Conservation (phyloP, 2,888 invertebrate species). For the Parnassius smintheus region DNA sequence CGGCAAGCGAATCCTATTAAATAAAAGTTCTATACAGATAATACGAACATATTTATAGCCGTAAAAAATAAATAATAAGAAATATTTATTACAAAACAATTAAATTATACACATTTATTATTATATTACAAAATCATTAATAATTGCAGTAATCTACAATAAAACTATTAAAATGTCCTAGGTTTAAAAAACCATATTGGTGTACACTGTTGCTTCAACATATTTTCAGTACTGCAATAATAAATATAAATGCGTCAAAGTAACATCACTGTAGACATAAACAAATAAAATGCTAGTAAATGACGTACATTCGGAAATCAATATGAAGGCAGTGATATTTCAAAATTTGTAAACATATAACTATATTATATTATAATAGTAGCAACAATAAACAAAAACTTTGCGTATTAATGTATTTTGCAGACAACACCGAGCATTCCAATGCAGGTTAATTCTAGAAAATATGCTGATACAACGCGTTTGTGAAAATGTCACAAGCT, state of each 20-base stretch:
- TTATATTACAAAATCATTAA: conserved; percentile 50
- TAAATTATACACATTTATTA: conserved; percentile 57
- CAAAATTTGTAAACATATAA: too few relatives aligned
- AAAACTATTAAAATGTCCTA: conserved; percentile 36
- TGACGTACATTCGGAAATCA: too few relatives aligned
- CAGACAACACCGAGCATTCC: neutral
- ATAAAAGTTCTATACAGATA: conserved; percentile 46
- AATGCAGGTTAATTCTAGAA: neutral
- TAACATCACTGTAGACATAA: too few relatives aligned
- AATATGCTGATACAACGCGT: conserved; percentile 15
- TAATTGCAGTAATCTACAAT: conserved; percentile 50
- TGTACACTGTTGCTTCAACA: conserved; percentile 11
- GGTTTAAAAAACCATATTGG: conserved; percentile 4
- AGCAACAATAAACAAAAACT: too few relatives aligned
- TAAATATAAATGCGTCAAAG: too few relatives aligned
- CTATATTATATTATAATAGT: too few relatives aligned
- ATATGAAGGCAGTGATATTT: too few relatives aligned
- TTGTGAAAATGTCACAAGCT: neutral
- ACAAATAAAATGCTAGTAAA: too few relatives aligned
- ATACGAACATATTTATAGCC: conserved; percentile 50
- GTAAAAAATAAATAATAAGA: conserved; percentile 62
- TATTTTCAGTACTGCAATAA: conserved; percentile 20
- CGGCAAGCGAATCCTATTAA: conserved; percentile 59
- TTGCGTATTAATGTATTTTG: too few relatives aligned
- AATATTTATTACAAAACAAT: conserved; percentile 51